Evolutionary conservation across 2,888 invertebrate genomes (phyloP).

Genomic region (Polydrusus pterygomalis): DNA sequence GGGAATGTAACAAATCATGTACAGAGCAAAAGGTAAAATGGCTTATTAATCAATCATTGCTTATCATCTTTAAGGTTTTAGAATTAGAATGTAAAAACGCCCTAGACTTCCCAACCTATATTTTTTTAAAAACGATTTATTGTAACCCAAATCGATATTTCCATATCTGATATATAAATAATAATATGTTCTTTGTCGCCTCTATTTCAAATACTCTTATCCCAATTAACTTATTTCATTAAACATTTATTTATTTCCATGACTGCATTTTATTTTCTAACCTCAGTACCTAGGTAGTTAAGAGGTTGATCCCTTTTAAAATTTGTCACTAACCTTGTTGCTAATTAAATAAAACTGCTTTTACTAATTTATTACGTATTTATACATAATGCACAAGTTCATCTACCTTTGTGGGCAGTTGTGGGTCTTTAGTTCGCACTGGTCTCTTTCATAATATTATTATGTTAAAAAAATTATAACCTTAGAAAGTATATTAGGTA

Average conservation of each 20-base stretch:
- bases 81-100: not conserved
- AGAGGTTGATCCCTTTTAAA: constrained; percentile 12
- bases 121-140: constrained; percentile 28
- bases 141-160: constrained; percentile 47
- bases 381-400: no score
- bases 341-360: no score
- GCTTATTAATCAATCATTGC: constrained; percentile 2
- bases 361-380: no score
- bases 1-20: constrained; percentile 72
- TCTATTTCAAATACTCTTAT: constrained; percentile 5
- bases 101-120: constrained; percentile 23
- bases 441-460: no score
- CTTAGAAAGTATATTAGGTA: no score
- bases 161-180: constrained; percentile 4
- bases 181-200: not conserved
- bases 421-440: no score
- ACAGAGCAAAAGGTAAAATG: constrained; percentile 72
- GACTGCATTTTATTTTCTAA: constrained; percentile 47
- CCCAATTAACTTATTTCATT: not conserved
- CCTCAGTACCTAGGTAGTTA: constrained; percentile 38
- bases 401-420: no score
- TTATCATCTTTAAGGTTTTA: not conserved
- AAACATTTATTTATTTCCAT: constrained; percentile 5
- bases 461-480: no score
- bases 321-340: no score